Evolutionary conservation across 2,113 vertebrate species (phyloP), one percentile per base, ranked within the genome.

Genomic region (Nestor notabilis): DNA sequence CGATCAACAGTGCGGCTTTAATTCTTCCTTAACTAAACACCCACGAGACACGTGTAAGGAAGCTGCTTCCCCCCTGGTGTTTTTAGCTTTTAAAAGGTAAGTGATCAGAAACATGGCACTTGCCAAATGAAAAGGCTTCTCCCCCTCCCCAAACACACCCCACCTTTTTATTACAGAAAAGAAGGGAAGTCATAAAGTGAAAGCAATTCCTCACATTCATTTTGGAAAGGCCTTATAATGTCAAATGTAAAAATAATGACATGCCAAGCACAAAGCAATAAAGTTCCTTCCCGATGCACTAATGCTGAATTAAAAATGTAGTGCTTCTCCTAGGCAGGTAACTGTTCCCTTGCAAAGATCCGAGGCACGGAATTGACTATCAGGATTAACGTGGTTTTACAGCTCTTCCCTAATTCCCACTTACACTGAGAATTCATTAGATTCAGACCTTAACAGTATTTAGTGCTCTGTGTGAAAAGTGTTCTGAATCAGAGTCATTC

Each of bases 141-240:
- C 61, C 74, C 49, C 50, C 56, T 69, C 84, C 94, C n/a, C 56
- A 35, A 25, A 21, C 82, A 66, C 50, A 69, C 83, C 95, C 39
- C 93, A 96, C 87, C 94, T 97, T 43, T 64, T 84, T 87, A 76
- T 97, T 97, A 88, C 95, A 97, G 98, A 96, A 97, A 97, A 97
- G 99, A 98, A 98, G 98, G 98, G 98, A 98, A 98, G 99, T 99
- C 98, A 97, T 98, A 98, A 99, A 98, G 98, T 98, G 99, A 99
- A 99, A 99, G 99, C 99, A 99, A 99, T 98, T 99, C 98, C 98
- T 99, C 98, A 99, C 99, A 99, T 99, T 99, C 99, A 99, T 98
- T 99, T 98, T 98, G 98, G 99, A 99, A 99, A 99, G 99, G 99
- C 99, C 98, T 99, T 99, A 97, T 98, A 98, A 98, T 97, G 97